These are phyloP conservation scores for Elaphurus davidianus DNA, from an alignment of 2,113 vertebrate genomes.

Conservation along the genomic window DNA sequence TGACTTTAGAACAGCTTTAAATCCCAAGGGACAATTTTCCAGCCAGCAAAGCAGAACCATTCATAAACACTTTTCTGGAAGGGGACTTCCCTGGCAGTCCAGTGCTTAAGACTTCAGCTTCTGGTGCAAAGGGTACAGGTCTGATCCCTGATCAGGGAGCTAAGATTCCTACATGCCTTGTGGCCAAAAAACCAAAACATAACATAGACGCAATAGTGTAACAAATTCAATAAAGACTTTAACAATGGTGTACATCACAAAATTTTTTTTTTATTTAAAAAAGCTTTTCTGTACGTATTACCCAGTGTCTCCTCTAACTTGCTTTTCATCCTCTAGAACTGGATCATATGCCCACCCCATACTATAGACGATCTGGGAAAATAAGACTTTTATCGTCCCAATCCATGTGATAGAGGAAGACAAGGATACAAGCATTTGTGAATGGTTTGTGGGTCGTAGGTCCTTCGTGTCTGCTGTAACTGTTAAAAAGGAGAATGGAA, in stretches of 20 bases:
- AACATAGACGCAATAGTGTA: background rate
- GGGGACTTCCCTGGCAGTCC: background rate
- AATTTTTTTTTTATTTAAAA: background rate
- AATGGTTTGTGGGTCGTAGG: background rate
- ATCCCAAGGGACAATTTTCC: background rate
- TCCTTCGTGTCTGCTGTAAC: background rate
- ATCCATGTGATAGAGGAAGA: background rate
- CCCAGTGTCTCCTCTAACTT: background rate
- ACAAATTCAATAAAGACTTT: background rate
- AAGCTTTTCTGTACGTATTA: background rate
- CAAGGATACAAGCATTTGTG: background rate
- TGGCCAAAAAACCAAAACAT: background rate
- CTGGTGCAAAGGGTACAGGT: background rate
- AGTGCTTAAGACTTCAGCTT: background rate
- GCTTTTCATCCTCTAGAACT: background rate
- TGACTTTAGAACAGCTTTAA: background rate
- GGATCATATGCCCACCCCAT: background rate
- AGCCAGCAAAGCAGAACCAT: background rate
- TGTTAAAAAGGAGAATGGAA: background rate
- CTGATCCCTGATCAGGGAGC: background rate
- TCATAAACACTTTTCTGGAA: background rate
- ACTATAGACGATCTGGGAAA: background rate
- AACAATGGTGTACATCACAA: background rate
- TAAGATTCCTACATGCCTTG: background rate
- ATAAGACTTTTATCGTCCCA: background rate